Percentiles rank a stretch among this genome's conserved stretches.
phyloP scores from a whole-genome alignment of 1,140 invertebrate species.

The Popillia japonica region DNA sequence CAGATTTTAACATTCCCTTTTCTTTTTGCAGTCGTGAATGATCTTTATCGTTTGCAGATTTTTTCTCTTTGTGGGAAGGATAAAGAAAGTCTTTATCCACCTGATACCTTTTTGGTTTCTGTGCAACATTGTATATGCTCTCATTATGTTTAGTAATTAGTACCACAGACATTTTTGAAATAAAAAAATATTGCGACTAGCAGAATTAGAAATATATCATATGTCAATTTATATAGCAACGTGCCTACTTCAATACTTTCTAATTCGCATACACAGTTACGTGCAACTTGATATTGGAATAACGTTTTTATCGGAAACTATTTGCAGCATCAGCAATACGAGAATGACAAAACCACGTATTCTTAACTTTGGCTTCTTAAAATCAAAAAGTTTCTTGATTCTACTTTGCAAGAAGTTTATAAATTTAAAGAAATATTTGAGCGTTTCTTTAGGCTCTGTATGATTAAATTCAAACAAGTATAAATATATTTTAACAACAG shows the following conservation, averaged over 20 bases:
- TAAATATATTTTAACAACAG: no score
- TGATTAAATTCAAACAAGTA: no score
- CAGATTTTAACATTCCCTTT: conserved; percentile 68
- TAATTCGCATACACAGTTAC: no score
- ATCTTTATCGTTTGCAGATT: conserved; percentile 36
- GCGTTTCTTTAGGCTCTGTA: no score
- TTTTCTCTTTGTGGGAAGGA: conserved; percentile 29
- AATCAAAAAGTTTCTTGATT: no score
- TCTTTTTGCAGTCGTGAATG: conserved; percentile 47
- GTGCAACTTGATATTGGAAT: no score
- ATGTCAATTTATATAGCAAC: neutral
- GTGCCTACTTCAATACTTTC: conserved; percentile 21
- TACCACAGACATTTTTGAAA: conserved; percentile 60
- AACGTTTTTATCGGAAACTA: no score
- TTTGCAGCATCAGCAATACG: no score
- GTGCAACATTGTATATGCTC: conserved; percentile 61
- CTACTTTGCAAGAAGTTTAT: no score
- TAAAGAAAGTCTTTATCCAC: conserved; percentile 44
- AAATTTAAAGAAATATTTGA: no score
- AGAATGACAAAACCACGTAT: no score
- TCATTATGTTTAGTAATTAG: conserved; percentile 63
- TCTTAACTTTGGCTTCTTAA: no score
- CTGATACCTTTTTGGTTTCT: conserved; percentile 47
- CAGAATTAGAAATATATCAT: conserved; percentile 4
- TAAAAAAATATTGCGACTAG: neutral